Percentiles rank a stretch among this genome's conserved stretches.
These are phyloP conservation scores for Cyrtorhinus lividipennis DNA, from an alignment of 1,140 invertebrate genomes.

Conservation along the genomic window DNA sequence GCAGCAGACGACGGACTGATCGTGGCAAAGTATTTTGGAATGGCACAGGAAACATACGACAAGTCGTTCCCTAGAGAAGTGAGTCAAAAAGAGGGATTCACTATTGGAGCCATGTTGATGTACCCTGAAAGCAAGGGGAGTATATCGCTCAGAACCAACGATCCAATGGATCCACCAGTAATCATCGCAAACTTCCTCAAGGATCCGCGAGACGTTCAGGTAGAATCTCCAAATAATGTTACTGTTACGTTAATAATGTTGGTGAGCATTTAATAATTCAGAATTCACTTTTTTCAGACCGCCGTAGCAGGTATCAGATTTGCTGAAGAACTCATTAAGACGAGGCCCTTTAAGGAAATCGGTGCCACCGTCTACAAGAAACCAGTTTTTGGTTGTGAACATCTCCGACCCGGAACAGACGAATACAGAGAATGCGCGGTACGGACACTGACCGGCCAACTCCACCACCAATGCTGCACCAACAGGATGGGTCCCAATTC, in stretches of 20 bases:
- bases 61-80: constrained; percentile 19
- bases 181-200: constrained; percentile 50
- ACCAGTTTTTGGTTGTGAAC: constrained; percentile 49
- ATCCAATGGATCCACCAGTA: constrained; percentile 43
- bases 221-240: too few relatives aligned
- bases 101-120: constrained; percentile 37
- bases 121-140: constrained; percentile 41
- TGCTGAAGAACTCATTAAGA: constrained; percentile 27
- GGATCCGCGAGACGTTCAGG: constrained; percentile 27
- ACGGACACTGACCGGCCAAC: constrained; percentile 45
- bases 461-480: constrained; percentile 55
- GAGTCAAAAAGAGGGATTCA: too few relatives aligned
- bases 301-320: constrained; percentile 24
- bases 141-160: constrained; percentile 37
- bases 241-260: too few relatives aligned
- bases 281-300: constrained; percentile 38
- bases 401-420: constrained; percentile 41
- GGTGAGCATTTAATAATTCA: too few relatives aligned
- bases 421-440: constrained; percentile 61
- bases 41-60: constrained; percentile 22
- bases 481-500: constrained; percentile 41
- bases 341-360: too few relatives aligned
- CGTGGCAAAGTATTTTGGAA: constrained; percentile 22
- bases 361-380: constrained; percentile 28
- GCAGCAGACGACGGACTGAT: constrained; percentile 27